Conservation (phyloP, 2,113 vertebrate species). For the Hypomesus transpacificus region DNA sequence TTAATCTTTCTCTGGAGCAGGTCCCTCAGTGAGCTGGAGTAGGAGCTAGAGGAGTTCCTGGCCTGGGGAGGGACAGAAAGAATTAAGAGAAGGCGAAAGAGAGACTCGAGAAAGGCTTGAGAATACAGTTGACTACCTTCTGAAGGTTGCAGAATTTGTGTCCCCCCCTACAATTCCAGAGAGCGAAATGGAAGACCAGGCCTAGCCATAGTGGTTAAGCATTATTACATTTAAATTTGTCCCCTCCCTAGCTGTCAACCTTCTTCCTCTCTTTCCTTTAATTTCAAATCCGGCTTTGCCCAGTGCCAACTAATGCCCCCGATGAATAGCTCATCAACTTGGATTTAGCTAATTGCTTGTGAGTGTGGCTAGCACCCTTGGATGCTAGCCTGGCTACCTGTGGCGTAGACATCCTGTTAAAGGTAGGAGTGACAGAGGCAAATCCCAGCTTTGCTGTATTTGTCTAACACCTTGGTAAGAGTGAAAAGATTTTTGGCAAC, state of each 20-base stretch:
- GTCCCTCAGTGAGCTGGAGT: conserved; percentile 74
- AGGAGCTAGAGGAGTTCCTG: conserved; percentile 75
- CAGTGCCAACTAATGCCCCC: conserved; percentile 38
- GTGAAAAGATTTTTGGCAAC: conserved; percentile 32
- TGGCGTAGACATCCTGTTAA: conserved; percentile 43
- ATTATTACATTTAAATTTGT: conserved; percentile 17
- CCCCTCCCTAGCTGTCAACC: conserved; percentile 21
- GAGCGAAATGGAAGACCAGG: conserved; percentile 4
- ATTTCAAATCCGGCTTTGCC: conserved; percentile 68
- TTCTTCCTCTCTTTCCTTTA: conserved; percentile 32
- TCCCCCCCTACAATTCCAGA: background rate
- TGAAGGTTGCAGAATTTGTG: too few relatives aligned
- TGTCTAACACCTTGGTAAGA: conserved; percentile 38
- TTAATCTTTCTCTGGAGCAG: conserved; percentile 77
- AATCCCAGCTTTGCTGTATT: conserved; percentile 37
- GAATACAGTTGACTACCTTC: too few relatives aligned
- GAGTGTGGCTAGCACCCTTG: conserved; percentile 39
- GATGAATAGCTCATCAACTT: conserved; percentile 63
- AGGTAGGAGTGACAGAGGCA: conserved; percentile 19
- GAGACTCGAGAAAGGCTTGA: too few relatives aligned
- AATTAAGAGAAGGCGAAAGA: background rate
- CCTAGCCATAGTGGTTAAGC: background rate
- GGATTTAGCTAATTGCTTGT: conserved; percentile 68
- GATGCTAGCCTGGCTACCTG: conserved; percentile 28
- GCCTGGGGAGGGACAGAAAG: conserved; percentile 44